Evolutionary conservation across 2,888 invertebrate species (phyloP).

Genomic region (Lingula anatina): DNA sequence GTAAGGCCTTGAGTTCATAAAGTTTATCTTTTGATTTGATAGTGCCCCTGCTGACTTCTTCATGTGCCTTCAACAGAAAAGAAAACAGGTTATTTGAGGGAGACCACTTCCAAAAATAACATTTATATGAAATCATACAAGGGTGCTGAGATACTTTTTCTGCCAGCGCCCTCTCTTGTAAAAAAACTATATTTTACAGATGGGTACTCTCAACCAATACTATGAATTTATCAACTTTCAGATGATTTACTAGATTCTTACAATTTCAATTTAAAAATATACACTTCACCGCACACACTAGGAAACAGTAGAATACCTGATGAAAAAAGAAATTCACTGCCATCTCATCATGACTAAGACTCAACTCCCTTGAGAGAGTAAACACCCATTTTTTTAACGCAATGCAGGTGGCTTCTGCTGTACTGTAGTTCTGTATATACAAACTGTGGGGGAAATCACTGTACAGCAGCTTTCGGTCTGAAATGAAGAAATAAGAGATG

Average conservation of each 20-base stretch:
- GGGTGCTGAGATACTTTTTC: background rate
- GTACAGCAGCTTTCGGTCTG: slow-evolving; percentile 87
- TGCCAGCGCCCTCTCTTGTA: no score
- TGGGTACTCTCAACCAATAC: no score
- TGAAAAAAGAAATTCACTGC: slow-evolving; percentile 67
- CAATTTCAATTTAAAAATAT: no score
- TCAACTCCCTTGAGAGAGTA: slow-evolving; percentile 35
- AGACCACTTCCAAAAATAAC: background rate
- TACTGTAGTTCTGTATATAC: slow-evolving; percentile 98
- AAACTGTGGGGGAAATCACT: slow-evolving; percentile 95
- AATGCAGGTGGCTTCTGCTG: slow-evolving; percentile 92
- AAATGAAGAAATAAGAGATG: slow-evolving; percentile 26
- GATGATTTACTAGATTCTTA: no score
- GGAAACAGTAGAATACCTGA: no score
- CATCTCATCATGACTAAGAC: slow-evolving; percentile 60
- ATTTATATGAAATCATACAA: background rate
- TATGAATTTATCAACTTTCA: background rate
- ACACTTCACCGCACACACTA: no score
- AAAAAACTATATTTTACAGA: no score
- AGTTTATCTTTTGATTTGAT: slow-evolving; percentile 84
- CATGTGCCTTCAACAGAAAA: slow-evolving; percentile 87
- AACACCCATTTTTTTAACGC: slow-evolving; percentile 61
- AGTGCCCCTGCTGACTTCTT: slow-evolving; percentile 90
- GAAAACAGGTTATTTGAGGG: slow-evolving; percentile 5
- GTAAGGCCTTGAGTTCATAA: slow-evolving; percentile 93